Percentiles rank a stretch among this genome's conserved stretches.
Evolutionary conservation across 2,797 vertebrate species (phyloP).

Genomic region (Diplodus puntazzo): DNA sequence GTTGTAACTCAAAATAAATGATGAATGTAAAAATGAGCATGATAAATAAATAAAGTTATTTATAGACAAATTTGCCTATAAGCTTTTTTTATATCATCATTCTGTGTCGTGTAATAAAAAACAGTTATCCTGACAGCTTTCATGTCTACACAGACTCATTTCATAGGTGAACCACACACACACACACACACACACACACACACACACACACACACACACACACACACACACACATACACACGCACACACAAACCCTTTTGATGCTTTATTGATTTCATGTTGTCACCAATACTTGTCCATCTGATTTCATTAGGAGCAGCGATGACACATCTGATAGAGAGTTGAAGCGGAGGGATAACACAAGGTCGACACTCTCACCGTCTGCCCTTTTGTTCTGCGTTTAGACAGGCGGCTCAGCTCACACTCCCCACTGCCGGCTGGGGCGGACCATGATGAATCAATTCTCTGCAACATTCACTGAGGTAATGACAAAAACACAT

Average conservation of each 20-base stretch:
- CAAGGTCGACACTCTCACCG: slow-evolving; percentile 49
- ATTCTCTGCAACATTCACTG: slow-evolving; percentile 43
- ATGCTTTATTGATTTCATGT: slow-evolving; percentile 69
- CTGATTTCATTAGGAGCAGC: slow-evolving; percentile 77
- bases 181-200: not conserved
- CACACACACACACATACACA: too few relatives aligned
- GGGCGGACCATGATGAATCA: slow-evolving; percentile 34
- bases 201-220: slow-evolving; percentile 2
- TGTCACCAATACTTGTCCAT: slow-evolving; percentile 62
- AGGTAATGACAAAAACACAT: slow-evolving; percentile 23
- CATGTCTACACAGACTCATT: too few relatives aligned
- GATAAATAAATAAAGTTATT: too few relatives aligned
- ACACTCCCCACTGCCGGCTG: slow-evolving; percentile 4
- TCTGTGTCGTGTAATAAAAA: too few relatives aligned
- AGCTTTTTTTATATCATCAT: too few relatives aligned
- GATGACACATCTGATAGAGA: slow-evolving; percentile 75
- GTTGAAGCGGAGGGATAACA: slow-evolving; percentile 31
- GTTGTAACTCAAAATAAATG: too few relatives aligned
- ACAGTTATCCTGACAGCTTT: too few relatives aligned
- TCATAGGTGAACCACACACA: not conserved
- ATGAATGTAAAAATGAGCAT: too few relatives aligned
- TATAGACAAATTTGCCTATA: too few relatives aligned
- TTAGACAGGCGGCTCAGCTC: slow-evolving; percentile 25
- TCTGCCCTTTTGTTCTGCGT: slow-evolving; percentile 62
- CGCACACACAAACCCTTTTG: slow-evolving; percentile 4